Percentiles rank a stretch among this genome's conserved stretches.
These are phyloP conservation scores for Epistrophella euchroma DNA, from an alignment of 2,888 invertebrate species.

Conservation along the genomic window DNA sequence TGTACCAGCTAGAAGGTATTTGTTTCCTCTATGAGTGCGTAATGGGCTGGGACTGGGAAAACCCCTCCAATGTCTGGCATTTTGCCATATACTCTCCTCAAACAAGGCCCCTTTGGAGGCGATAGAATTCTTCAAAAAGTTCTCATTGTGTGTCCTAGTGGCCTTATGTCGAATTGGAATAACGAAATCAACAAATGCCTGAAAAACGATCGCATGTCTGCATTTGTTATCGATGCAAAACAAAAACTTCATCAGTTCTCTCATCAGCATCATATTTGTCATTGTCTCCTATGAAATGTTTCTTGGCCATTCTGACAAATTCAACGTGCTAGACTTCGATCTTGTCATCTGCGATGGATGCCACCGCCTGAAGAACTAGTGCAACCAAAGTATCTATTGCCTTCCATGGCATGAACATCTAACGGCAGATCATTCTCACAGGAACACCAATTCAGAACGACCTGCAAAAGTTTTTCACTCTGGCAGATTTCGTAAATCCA, in stretches of 20 bases:
- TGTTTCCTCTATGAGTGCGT: slow-evolving; percentile 87
- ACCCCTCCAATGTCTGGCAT: slow-evolving; percentile 87
- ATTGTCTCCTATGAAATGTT: slow-evolving; percentile 90
- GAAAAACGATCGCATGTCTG: slow-evolving; percentile 85
- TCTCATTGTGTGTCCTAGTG: slow-evolving; percentile 87
- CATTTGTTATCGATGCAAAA: slow-evolving; percentile 86
- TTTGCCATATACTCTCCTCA: slow-evolving; percentile 86
- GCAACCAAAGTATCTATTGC: slow-evolving; percentile 86
- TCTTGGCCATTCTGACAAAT: slow-evolving; percentile 83
- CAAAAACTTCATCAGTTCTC: slow-evolving; percentile 85
- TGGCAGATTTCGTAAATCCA: slow-evolving; percentile 88
- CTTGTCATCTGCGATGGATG: slow-evolving; percentile 90
- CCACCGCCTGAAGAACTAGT: slow-evolving; percentile 88
- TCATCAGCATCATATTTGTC: slow-evolving; percentile 85
- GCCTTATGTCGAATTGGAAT: slow-evolving; percentile 88
- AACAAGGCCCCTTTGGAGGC: slow-evolving; percentile 87
- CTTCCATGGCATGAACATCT: slow-evolving; percentile 84
- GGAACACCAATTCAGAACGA: slow-evolving; percentile 90
- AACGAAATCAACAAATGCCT: slow-evolving; percentile 89
- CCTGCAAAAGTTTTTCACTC: slow-evolving; percentile 87
- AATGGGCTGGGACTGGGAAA: slow-evolving; percentile 89
- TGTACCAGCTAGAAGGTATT: slow-evolving; percentile 87
- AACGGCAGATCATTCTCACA: slow-evolving; percentile 86
- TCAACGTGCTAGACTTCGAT: slow-evolving; percentile 85
- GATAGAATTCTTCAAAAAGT: slow-evolving; percentile 84